phyloP scores from a whole-genome alignment of 2,797 vertebrate species.

The Leptoclinus maculatus region DNA sequence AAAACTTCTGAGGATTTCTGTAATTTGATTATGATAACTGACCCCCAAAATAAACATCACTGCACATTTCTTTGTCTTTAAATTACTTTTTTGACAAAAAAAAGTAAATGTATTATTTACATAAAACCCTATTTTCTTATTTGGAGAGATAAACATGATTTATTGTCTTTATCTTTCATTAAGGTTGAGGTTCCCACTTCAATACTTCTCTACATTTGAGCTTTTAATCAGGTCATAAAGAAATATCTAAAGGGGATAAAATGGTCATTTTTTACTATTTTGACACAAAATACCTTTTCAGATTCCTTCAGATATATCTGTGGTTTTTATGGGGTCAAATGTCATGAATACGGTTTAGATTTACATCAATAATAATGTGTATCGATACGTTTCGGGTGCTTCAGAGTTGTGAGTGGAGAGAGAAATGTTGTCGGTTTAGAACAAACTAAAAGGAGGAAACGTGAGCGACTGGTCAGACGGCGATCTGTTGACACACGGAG shows the following conservation, averaged over 20 bases:
- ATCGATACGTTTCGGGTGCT: no score
- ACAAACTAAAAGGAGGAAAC: constrained; percentile 39
- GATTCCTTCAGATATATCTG: neutral
- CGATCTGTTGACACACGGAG: constrained; percentile 21
- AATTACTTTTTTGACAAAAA: neutral
- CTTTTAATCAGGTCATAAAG: neutral
- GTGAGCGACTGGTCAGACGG: constrained; percentile 26
- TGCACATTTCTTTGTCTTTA: neutral
- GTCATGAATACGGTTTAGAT: no score
- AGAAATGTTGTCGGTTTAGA: constrained; percentile 23
- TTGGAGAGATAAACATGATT: neutral
- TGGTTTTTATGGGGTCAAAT: no score
- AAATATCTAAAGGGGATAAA: neutral
- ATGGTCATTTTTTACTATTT: neutral
- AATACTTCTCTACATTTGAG: neutral
- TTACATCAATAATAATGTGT: no score
- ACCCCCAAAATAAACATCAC: neutral
- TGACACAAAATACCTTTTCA: neutral
- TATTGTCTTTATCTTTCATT: neutral
- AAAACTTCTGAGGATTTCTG: neutral
- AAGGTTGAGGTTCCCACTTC: neutral
- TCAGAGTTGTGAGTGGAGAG: constrained; percentile 8
- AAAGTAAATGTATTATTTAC: neutral
- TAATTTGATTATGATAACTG: neutral
- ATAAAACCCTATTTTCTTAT: neutral